These are phyloP conservation scores for Thaumetopoea pityocampa DNA, from an alignment of 1,140 invertebrate genomes.

Conservation along the genomic window DNA sequence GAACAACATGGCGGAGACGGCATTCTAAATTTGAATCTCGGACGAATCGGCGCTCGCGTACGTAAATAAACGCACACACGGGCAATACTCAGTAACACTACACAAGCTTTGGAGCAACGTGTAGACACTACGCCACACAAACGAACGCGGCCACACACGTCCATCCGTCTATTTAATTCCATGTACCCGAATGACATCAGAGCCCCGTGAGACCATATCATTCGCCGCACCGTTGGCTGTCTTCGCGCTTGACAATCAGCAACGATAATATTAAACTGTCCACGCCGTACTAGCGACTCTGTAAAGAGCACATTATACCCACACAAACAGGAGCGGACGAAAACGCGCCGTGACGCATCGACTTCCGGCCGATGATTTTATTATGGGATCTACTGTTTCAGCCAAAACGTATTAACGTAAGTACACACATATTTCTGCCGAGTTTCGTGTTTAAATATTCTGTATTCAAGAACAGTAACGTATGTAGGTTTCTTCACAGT, in stretches of 20 bases:
- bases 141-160: constrained; percentile 21
- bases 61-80: constrained; percentile 75
- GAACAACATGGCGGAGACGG: constrained; percentile 73
- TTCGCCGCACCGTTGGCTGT: not conserved
- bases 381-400: constrained; percentile 67
- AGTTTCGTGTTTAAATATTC: too few relatives aligned
- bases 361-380: constrained; percentile 73
- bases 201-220: not conserved
- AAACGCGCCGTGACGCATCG: constrained; percentile 69
- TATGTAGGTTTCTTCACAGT: too few relatives aligned
- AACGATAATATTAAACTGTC: constrained; percentile 31
- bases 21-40: constrained; percentile 75
- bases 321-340: constrained; percentile 64
- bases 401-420: constrained; percentile 37
- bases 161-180: constrained; percentile 26
- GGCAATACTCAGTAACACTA: constrained; percentile 71
- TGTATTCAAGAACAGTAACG: too few relatives aligned
- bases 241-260: constrained; percentile 18
- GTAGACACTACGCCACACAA: constrained; percentile 34
- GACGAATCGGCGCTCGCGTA: constrained; percentile 74
- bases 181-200: not conserved
- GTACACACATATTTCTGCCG: not conserved
- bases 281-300: constrained; percentile 35
- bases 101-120: constrained; percentile 52
- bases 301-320: constrained; percentile 35